These are phyloP conservation scores for Linurgus olivaceus DNA, from an alignment of 2,797 vertebrate species.

Conservation along the genomic window DNA sequence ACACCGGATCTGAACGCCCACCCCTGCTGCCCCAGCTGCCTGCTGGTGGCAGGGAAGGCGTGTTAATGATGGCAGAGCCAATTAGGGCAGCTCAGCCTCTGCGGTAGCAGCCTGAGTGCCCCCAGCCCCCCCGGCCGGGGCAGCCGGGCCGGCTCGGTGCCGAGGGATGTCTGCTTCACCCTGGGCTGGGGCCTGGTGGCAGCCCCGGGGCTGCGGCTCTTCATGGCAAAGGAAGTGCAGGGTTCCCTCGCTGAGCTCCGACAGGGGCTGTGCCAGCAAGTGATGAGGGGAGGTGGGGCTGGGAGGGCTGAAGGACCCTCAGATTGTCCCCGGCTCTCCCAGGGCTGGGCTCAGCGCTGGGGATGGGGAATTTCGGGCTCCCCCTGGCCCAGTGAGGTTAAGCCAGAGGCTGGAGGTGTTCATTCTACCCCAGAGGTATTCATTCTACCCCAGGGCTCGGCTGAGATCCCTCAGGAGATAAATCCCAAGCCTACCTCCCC, in stretches of 20 bases:
- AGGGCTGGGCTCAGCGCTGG: background rate
- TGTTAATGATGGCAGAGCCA: background rate
- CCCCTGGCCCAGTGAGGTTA: too few relatives aligned
- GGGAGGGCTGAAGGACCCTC: background rate
- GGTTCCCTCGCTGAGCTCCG: background rate
- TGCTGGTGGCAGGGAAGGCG: background rate
- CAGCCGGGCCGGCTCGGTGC: background rate
- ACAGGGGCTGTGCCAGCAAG: background rate
- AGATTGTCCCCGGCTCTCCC: background rate
- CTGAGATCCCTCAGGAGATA: background rate
- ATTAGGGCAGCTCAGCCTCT: constrained; percentile 18
- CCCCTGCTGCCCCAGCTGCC: background rate
- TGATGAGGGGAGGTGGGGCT: fast-evolving
- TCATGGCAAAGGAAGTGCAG: background rate
- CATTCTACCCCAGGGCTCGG: background rate
- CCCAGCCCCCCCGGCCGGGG: background rate
- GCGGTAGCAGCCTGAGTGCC: background rate
- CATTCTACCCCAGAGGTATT: fast-evolving
- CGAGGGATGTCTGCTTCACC: background rate
- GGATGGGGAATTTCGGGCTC: background rate
- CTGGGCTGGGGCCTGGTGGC: background rate
- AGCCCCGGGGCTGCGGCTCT: background rate
- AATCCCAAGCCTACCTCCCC: background rate
- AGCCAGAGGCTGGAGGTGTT: background rate
- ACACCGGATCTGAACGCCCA: fast-evolving